These are phyloP conservation scores for Bujurquina vittata DNA, from an alignment of 2,113 vertebrate species.

Conservation along the genomic window DNA sequence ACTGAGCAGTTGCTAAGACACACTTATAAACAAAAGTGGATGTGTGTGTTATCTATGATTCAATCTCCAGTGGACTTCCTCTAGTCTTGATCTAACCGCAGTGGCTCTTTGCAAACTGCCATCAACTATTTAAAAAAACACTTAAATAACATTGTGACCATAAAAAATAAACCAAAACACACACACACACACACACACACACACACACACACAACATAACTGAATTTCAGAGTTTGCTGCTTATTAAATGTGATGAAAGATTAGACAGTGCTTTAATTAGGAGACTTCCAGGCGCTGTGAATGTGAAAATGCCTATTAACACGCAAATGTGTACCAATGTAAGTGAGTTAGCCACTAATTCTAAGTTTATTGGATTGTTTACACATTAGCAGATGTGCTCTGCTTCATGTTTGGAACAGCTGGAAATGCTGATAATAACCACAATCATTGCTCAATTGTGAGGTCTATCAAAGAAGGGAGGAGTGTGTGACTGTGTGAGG, in stretches of 20 bases:
- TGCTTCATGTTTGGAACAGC: conserved; percentile 24
- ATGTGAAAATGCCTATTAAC: not conserved
- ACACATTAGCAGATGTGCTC: conserved; percentile 19
- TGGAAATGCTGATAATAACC: conserved; percentile 29
- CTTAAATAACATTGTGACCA: not conserved
- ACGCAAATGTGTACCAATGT: not conserved
- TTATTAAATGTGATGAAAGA: not conserved
- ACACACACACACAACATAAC: not conserved
- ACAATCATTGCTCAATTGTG: conserved; percentile 6
- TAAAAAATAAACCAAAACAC: not conserved
- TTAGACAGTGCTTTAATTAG: not conserved
- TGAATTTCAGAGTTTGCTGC: not conserved
- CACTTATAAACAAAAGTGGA: conserved; percentile 34
- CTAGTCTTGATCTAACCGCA: conserved; percentile 10
- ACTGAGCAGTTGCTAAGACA: conserved; percentile 43
- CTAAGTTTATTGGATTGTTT: conserved; percentile 14
- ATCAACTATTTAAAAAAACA: not conserved
- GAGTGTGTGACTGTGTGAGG: not conserved
- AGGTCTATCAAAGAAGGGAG: not conserved
- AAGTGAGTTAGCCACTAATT: not conserved
- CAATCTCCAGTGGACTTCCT: conserved; percentile 30
- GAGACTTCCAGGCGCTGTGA: not conserved
- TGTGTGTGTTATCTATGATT: conserved; percentile 17
- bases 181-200: too few species aligned
- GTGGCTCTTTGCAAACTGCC: not conserved